Base-by-base conservation (phyloP, 2,888 invertebrate species). In the Alentia gelatinosa region DNA sequence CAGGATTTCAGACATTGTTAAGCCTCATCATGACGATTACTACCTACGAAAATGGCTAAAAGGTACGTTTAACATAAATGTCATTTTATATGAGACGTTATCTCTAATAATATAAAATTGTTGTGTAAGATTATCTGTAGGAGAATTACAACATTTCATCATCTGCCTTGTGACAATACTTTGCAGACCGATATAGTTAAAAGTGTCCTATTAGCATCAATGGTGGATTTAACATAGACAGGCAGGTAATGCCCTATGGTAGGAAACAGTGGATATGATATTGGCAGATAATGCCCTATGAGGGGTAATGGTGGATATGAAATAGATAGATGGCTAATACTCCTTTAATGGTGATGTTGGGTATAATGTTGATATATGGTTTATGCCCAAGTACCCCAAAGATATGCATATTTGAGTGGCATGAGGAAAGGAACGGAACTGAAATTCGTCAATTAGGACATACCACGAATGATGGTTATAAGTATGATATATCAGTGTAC, bases 11-110 rank as follows among this genome's bases (percentile, higher is more conserved):
- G 92, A 92, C 84, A 35, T 92, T 26, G 37, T 91, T 15, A 40
- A 90, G 47, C 92, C 93, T 0, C 92, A 94, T 9, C 92, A 94
- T 91, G 94, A 94, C 26, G 94, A 94, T 75, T 93, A 92, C 75
- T 92, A 93, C 90, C 91, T 94, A 0, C 79, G 89, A 26, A 94
- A 94, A 93, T 94, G 94, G 94, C 93, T 94, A 0, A 94, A 94
- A 94, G 94, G 94, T 94, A 92, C 39, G 50, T 50, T 0, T 68
- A 4, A 4, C 56, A 19, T 19, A 56, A 12, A 56, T 19, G 3
- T 19, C 19, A 12, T 12, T 47, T 47, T 19, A 7, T 12, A 19
- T 12, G 7, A 7, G 19, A 19, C 47, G 47, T 19, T 47, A 12
- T 7, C 7, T 47, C 19, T 7, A 12, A 47, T 47, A 47, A 7